phyloP scores from a whole-genome alignment of 2,888 invertebrate genomes.

The Dorcus hopei region DNA sequence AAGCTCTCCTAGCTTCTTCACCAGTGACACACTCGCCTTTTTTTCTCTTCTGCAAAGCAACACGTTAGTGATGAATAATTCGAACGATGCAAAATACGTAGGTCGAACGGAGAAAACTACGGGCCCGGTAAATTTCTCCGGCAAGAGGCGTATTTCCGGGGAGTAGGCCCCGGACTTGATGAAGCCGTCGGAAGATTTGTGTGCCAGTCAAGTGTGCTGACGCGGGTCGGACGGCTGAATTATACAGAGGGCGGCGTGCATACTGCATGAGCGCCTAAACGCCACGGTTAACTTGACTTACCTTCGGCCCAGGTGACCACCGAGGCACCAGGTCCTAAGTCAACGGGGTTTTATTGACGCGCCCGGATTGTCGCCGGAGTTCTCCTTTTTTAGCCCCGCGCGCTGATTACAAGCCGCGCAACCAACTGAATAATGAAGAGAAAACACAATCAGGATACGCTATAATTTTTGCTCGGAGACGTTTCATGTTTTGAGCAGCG shows the following conservation, averaged over 20 bases:
- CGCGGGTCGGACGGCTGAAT: conserved; percentile 47
- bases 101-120: not conserved
- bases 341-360: no score
- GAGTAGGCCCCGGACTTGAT: conserved; percentile 17
- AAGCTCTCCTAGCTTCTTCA: no score
- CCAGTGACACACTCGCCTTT: no score
- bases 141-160: no score
- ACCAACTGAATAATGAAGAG: no score
- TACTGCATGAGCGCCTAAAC: conserved; percentile 49
- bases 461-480: not conserved
- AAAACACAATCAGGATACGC: no score
- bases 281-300: conserved; percentile 37
- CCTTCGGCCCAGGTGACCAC: no score
- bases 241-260: conserved; percentile 45
- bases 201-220: conserved; percentile 50
- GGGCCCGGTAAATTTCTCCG: conserved; percentile 3
- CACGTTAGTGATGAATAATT: conserved; percentile 12
- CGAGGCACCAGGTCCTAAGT: no score
- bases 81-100: conserved; percentile 17
- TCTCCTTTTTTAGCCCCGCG: no score
- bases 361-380: no score
- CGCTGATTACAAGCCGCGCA: no score
- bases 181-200: conserved; percentile 46
- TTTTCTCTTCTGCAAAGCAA: no score
- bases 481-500: conserved; percentile 6